phyloP scores from a whole-genome alignment of 1,140 invertebrate genomes.

The Rhagoletis zephyria region DNA sequence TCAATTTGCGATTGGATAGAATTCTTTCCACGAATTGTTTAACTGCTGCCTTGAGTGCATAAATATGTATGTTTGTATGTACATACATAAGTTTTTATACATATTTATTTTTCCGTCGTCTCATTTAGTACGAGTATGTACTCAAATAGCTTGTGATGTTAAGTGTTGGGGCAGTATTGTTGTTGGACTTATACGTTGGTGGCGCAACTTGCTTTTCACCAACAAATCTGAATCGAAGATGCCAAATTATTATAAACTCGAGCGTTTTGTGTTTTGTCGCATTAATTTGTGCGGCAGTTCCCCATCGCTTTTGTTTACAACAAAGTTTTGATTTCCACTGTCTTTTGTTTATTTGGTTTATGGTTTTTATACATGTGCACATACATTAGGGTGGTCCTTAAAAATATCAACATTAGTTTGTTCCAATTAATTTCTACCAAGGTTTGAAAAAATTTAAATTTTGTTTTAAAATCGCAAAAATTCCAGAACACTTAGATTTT shows the following conservation, averaged over 20 bases:
- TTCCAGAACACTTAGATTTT: too few species aligned
- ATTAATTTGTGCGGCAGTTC: slow-evolving; percentile 9
- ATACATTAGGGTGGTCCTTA: not conserved
- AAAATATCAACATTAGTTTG: too few species aligned
- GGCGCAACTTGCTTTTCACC: slow-evolving; percentile 6
- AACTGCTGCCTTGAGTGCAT: not conserved
- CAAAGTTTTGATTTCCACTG: slow-evolving; percentile 28
- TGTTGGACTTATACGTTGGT: not conserved
- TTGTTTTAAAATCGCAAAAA: too few species aligned
- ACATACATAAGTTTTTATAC: not conserved
- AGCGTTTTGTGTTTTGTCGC: slow-evolving; percentile 12
- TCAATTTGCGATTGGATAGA: slow-evolving; percentile 41
- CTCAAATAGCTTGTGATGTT: not conserved
- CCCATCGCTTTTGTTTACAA: slow-evolving; percentile 41
- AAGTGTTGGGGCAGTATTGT: not conserved
- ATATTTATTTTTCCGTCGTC: not conserved
- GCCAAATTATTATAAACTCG: slow-evolving; percentile 38
- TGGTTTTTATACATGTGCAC: not conserved
- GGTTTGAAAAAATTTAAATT: too few species aligned
- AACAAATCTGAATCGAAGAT: not conserved
- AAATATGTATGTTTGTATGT: not conserved
- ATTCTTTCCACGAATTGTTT: slow-evolving; percentile 39
- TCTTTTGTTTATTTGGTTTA: slow-evolving; percentile 41
- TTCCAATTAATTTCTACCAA: too few species aligned
- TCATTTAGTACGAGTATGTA: not conserved